phyloP scores from a whole-genome alignment of 2,888 invertebrate genomes.

The Cistogaster globosa region DNA sequence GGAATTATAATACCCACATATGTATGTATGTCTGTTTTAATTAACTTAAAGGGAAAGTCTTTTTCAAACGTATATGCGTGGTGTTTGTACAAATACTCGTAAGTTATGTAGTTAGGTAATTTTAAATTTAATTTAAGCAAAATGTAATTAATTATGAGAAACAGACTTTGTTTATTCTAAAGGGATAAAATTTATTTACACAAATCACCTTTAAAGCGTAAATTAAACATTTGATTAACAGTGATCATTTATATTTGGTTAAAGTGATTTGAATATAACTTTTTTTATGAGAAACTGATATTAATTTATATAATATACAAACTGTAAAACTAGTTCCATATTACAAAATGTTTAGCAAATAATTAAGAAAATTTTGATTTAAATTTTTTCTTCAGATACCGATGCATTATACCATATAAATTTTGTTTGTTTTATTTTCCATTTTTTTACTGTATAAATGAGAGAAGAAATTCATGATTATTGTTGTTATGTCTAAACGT shows the following conservation, averaged over 20 bases:
- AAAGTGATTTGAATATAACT: neutral
- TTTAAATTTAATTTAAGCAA: conserved; percentile 9
- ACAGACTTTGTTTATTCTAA: neutral
- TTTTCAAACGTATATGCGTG: neutral
- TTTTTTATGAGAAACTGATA: too few relatives aligned
- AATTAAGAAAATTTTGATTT: too few relatives aligned
- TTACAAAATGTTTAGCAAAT: too few relatives aligned
- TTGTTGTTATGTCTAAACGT: too few relatives aligned
- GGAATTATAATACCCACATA: conserved; percentile 14
- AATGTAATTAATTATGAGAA: neutral
- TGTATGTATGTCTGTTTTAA: conserved; percentile 45
- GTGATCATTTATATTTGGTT: neutral
- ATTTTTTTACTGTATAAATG: too few relatives aligned
- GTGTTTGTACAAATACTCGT: neutral
- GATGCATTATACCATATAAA: too few relatives aligned
- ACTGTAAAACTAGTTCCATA: too few relatives aligned
- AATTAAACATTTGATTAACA: neutral
- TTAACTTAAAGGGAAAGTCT: conserved; percentile 61
- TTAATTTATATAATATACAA: too few relatives aligned
- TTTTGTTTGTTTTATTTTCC: too few relatives aligned
- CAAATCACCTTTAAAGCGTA: neutral
- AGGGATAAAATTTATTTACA: neutral
- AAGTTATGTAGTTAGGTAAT: neutral
- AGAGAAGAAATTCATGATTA: too few relatives aligned
- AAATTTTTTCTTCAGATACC: too few relatives aligned